Evolutionary conservation across 2,113 vertebrate genomes (phyloP), one percentile per base, ranked within the genome.

Genomic region (Spea multiplicata): DNA sequence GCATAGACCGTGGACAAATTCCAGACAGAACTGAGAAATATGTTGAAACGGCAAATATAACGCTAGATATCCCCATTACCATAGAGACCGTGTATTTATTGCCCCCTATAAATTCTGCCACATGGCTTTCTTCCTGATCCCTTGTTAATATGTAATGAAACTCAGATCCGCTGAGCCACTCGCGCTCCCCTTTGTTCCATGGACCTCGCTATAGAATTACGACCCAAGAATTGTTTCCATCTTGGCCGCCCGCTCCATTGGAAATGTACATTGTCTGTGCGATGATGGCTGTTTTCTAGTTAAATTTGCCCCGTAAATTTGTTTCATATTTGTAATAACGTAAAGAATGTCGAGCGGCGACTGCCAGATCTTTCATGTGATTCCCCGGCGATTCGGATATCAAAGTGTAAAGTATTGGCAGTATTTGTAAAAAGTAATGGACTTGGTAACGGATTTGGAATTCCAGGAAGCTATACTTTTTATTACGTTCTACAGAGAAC

Each of bases 131-230:
- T 45, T 69, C 5, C 71, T 62, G 66, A 65, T 45, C 66, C 13
- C 45, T 53, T 57, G 44, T 61, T 70, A 48, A 61, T 57, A 47
- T 48, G 14, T 53, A 70, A 67, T 57, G 66, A 76, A 76, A 48
- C 69, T 76, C 66, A 55, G 44, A 68, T 69, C 52, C 52, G 49
- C 44, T 12, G 17, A 48, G 55, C 14, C 49, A 46, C 59, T 57
- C 68, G 66, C 44, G 55, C 50, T 53, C 17, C 57, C 17, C 66
- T 4, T 76, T 68, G 9, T 50, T 48, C 14, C 53, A 59, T 68
- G 68, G 68, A 76, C 50, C n/a, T 30, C 57, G n/a, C 64, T 57
- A 13, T 68, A 64, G 46, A 44, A 30, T 74, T 74, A 64, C 72
- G 53, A 44, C 16, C 17, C 46, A 16, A 67, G 14, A 44, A 53